phyloP scores from a whole-genome alignment of 1,140 invertebrate species.

The Orius laevigatus region DNA sequence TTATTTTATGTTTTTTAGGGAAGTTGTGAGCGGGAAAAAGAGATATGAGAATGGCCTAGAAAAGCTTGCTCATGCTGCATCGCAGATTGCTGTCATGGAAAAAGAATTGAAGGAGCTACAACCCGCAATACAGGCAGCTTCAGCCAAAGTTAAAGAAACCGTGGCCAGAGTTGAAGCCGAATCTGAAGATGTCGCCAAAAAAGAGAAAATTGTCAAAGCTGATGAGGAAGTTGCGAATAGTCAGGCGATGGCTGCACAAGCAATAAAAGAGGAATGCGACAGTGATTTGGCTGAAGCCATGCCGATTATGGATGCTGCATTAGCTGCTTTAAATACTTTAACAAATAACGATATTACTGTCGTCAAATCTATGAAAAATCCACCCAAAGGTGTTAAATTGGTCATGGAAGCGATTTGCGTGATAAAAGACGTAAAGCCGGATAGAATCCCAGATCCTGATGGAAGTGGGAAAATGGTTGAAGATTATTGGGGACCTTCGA shows the following conservation, averaged over 20 bases:
- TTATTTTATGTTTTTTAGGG: slow-evolving; percentile 28
- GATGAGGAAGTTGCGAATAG: slow-evolving; percentile 53
- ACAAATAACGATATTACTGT: slow-evolving; percentile 84
- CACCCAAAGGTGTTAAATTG: slow-evolving; percentile 79
- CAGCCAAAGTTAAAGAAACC: slow-evolving; percentile 65
- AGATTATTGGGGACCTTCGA: slow-evolving; percentile 87
- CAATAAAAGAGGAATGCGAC: slow-evolving; percentile 91
- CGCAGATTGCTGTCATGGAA: slow-evolving; percentile 73
- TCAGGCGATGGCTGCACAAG: slow-evolving; percentile 63
- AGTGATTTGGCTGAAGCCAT: slow-evolving; percentile 82
- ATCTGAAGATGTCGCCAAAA: slow-evolving; percentile 62
- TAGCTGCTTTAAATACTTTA: slow-evolving; percentile 77
- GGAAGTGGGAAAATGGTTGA: slow-evolving; percentile 58
- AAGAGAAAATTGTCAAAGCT: slow-evolving; percentile 36
- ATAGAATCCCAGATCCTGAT: slow-evolving; percentile 57
- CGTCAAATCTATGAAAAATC: slow-evolving; percentile 96
- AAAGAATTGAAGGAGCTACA: slow-evolving; percentile 67
- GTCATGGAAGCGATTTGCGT: slow-evolving; percentile 96
- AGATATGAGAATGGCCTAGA: slow-evolving; percentile 76
- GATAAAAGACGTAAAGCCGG: slow-evolving; percentile 74
- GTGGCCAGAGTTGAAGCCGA: slow-evolving; percentile 65
- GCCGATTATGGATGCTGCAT: slow-evolving; percentile 79
- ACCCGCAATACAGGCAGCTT: slow-evolving; percentile 72
- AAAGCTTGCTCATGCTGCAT: slow-evolving; percentile 66
- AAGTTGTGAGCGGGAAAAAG: slow-evolving; percentile 43